Conservation (phyloP, 1,140 invertebrate genomes). For the Penaeus vannamei region DNA sequence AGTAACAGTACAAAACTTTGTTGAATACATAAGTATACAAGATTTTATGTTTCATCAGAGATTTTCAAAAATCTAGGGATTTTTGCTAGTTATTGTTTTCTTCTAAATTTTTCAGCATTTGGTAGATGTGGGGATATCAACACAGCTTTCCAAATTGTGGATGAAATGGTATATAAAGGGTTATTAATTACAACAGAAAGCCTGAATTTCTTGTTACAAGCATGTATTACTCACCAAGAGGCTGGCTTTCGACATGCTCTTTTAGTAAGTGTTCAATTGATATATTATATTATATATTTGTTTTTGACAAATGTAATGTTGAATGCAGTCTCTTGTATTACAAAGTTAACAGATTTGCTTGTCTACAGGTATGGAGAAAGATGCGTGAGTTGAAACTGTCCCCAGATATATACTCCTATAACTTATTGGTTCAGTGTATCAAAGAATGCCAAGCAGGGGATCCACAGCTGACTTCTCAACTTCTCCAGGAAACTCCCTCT, state of each 20-base stretch:
- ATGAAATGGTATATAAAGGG: constrained; percentile 82
- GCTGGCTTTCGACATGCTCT: constrained; percentile 86
- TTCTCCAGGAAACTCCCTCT: constrained; percentile 27
- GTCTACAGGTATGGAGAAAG: constrained; percentile 83
- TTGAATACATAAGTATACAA: too few relatives aligned
- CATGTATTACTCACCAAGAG: constrained; percentile 83
- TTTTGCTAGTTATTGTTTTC: background rate
- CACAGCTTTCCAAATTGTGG: constrained; percentile 84
- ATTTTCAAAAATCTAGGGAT: too few relatives aligned
- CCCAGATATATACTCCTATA: constrained; percentile 83
- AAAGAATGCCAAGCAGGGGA: constrained; percentile 86
- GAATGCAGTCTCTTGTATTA: background rate
- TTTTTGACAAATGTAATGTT: constrained; percentile 44
- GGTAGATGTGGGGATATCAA: constrained; percentile 83
- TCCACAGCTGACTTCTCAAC: constrained; percentile 71
- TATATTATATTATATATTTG: background rate
- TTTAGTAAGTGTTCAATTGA: constrained; percentile 71
- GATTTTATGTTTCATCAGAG: too few relatives aligned
- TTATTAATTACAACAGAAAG: constrained; percentile 72
- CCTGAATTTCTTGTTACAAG: constrained; percentile 86
- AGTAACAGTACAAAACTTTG: too few relatives aligned
- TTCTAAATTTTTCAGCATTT: constrained; percentile 77
- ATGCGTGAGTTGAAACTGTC: constrained; percentile 79
- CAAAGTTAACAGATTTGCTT: background rate
- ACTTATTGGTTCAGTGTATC: constrained; percentile 83